Percentiles rank a stretch among this genome's conserved stretches.
phyloP scores from a whole-genome alignment of 2,113 vertebrate genomes.

The Glaucomys volans region DNA sequence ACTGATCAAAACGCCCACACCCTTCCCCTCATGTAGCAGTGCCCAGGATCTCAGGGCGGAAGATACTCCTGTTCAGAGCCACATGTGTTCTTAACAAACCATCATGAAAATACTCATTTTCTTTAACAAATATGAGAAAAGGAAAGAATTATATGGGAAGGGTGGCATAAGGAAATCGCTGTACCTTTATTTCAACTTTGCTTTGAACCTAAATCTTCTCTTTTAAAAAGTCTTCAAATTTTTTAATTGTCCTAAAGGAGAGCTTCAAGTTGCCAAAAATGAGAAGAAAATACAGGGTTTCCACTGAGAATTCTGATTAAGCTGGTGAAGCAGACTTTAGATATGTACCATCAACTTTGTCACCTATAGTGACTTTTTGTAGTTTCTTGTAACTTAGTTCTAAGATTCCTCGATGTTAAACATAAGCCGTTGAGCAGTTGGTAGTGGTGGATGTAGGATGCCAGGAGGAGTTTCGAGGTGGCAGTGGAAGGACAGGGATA shows the following conservation, averaged over 20 bases:
- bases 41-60: background rate
- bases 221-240: background rate
- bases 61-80: background rate
- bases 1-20: background rate
- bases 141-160: background rate
- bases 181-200: background rate
- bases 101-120: background rate
- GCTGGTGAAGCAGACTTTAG: background rate
- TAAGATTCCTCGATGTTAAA: background rate
- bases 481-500: background rate
- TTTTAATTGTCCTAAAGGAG: background rate
- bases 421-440: background rate
- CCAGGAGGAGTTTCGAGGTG: background rate
- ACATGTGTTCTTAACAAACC: background rate
- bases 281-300: background rate
- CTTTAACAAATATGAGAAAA: background rate
- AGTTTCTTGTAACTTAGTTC: background rate
- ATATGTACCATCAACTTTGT: background rate
- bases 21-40: too few species aligned
- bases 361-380: background rate
- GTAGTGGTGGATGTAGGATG: background rate
- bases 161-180: background rate
- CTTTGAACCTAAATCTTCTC: background rate
- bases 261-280: background rate
- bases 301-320: background rate